A percentile compares a stretch with the other conserved stretches of the same genome.
These are phyloP conservation scores for Monodelphis domestica DNA, from an alignment of 2,797 vertebrate genomes.

Conservation along the genomic window DNA sequence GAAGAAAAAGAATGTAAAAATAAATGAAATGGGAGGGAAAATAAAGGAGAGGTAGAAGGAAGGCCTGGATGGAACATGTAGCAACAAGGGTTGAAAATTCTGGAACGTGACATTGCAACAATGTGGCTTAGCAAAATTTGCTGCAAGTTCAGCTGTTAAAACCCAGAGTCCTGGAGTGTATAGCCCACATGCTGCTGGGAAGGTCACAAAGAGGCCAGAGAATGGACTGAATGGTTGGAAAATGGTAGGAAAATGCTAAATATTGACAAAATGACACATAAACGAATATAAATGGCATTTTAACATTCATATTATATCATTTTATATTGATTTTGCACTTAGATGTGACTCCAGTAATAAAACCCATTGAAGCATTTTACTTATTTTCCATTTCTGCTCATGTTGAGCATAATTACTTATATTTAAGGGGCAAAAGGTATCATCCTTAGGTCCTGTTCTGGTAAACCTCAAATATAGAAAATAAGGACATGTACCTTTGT, in stretches of 20 bases:
- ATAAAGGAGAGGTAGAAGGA: neutral
- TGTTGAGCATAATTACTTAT: neutral
- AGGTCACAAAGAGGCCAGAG: neutral
- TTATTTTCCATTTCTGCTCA: neutral
- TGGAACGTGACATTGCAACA: neutral
- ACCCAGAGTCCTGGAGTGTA: neutral
- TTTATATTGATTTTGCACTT: neutral
- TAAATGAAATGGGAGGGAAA: too few species aligned
- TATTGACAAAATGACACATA: neutral
- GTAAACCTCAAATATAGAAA: neutral
- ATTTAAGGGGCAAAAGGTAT: neutral
- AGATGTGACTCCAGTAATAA: neutral
- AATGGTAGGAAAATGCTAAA: neutral
- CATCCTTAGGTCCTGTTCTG: neutral
- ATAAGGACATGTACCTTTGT: neutral
- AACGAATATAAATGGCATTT: neutral
- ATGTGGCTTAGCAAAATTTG: neutral
- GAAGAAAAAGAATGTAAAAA: too few species aligned
- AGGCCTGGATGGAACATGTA: neutral
- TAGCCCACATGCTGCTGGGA: neutral
- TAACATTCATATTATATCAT: neutral
- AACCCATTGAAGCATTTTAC: neutral
- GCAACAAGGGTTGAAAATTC: neutral
- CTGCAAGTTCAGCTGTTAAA: neutral
- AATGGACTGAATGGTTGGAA: neutral